A percentile compares a stretch with the other conserved stretches of the same genome.
Evolutionary conservation across 2,113 vertebrate species (phyloP).

Genomic region (Clarias batrachus): DNA sequence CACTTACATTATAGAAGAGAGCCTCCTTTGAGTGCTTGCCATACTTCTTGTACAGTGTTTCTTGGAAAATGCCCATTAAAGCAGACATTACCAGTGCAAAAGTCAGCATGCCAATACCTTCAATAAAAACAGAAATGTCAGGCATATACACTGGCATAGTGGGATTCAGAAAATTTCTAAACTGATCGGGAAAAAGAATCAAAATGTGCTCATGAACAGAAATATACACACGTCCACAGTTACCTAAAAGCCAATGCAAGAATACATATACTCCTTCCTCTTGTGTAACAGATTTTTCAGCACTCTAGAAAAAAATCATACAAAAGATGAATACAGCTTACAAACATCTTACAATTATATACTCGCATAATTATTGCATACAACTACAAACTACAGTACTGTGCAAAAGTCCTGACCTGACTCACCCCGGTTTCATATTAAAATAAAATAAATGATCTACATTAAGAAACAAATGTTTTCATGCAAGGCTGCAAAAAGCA

Average conservation of each 20-base stretch:
- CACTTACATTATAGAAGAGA: conserved; percentile 92
- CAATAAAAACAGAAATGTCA: conserved; percentile 13
- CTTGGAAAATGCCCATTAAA: conserved; percentile 97
- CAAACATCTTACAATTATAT: background rate
- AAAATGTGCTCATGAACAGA: background rate
- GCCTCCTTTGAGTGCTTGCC: conserved; percentile 98
- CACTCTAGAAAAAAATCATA: conserved; percentile 68
- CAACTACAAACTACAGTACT: background rate
- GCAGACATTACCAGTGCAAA: conserved; percentile 96
- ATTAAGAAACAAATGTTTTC: no score
- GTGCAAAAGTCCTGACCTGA: no score
- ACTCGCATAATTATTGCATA: background rate
- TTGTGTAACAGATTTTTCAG: conserved; percentile 67
- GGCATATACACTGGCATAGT: background rate
- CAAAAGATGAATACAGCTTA: background rate
- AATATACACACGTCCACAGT: background rate
- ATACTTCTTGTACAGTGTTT: conserved; percentile 86
- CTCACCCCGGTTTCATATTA: no score
- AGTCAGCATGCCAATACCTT: conserved; percentile 89
- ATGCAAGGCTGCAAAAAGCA: no score
- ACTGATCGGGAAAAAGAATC: background rate
- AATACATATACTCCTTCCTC: conserved; percentile 79
- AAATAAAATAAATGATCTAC: no score
- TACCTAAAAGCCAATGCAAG: conserved; percentile 89
- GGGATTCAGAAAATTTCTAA: background rate